A percentile compares a stretch with the other conserved stretches of the same genome.
Evolutionary conservation across 2,113 vertebrate genomes (phyloP).

Genomic region (Candoia aspera): DNA sequence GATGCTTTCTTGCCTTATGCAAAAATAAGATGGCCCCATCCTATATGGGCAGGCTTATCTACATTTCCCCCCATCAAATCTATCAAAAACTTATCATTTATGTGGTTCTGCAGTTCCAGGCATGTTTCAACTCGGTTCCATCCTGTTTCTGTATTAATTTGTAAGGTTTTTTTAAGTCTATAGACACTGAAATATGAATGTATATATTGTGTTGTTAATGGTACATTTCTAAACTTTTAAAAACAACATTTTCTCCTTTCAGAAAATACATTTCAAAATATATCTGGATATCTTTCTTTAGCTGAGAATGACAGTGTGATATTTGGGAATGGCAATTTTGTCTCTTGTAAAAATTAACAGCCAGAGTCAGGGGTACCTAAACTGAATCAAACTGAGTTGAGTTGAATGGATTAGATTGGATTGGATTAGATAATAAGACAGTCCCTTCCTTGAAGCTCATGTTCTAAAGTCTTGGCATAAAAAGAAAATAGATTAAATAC

Average conservation of each 20-base stretch:
- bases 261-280: not conserved
- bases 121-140: not conserved
- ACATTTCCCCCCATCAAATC: not conserved
- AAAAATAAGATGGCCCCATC: not conserved
- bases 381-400: not conserved
- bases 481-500: not conserved
- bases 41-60: not conserved
- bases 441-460: not conserved
- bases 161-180: not conserved
- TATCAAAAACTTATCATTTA: not conserved
- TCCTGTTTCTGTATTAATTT: not conserved
- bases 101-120: not conserved
- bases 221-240: not conserved
- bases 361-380: not conserved
- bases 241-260: not conserved
- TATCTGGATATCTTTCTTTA: not conserved
- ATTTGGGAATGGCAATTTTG: not conserved
- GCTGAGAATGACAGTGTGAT: not conserved
- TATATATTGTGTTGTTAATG: not conserved
- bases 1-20: not conserved
- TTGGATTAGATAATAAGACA: not conserved
- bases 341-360: not conserved
- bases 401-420: not conserved
- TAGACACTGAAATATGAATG: not conserved
- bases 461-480: not conserved